Evolutionary conservation across 2,888 invertebrate genomes (phyloP), one percentile per base, ranked within the genome.

Genomic region (Omphaloscelis lunosa): DNA sequence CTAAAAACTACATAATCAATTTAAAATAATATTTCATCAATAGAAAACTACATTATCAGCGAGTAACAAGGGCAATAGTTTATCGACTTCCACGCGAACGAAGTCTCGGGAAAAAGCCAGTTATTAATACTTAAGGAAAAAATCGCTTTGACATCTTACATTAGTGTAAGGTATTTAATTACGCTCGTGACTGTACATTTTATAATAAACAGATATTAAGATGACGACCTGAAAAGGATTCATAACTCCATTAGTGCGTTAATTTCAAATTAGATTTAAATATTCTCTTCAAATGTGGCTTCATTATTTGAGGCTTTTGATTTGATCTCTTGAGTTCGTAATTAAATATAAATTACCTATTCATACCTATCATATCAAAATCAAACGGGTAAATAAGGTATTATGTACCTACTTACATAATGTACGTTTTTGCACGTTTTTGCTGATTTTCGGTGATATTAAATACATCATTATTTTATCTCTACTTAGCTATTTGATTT

Each of bases 221-320:
- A 65, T 51, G 41, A 39, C 58, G 23, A 58, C 61, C 51, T 41
- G n/a, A 72, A 59, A 29, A 75, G 34, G 62, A 65, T 45, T n/a
- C n/a, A 56, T n/a, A 56, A 56, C n/a, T 81, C 56, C 56, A 39
- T n/a, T 58, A 58, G 66, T 59, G 72, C 41, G 65, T 72, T 59
- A 73, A 82, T 79, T 73, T 75, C 15, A 53, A 61, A 76, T 70
- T 72, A 34, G 73, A 75, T 56, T 63, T 23, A 66, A 74, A 71
- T 73, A 58, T 63, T 69, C 34, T n/a, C 29, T 62, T 62, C n/a
- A 63, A 72, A 23, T 39, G 68, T 15, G 20, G 53, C 56, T 69
- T 53, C n/a, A 74, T 75, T 71, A 80, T 73, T 79, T 63, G 8
- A 41, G 12, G 68, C 9, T 61, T 59, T 66, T 75, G 58, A 77